Base-by-base conservation (phyloP, 2,113 vertebrate genomes). In the Felis chaus region DNA sequence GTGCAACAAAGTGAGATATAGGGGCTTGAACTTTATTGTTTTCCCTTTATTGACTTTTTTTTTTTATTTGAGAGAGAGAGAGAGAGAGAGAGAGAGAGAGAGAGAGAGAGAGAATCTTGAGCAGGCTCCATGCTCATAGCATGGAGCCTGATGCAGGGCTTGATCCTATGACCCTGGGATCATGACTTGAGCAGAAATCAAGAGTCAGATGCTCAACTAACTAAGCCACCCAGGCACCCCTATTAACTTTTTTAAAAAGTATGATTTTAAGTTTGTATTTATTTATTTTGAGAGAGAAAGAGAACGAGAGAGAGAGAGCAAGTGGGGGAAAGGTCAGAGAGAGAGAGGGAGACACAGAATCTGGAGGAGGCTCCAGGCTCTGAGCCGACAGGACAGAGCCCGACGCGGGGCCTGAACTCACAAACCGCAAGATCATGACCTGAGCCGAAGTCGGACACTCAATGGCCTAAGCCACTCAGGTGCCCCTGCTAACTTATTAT, bases 391-490 rank as follows among this genome's bases (percentile, higher is more conserved):
- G 65, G 29, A 27, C 21, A 39, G 11, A 41, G 71, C 71, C 12
- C 3, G 12, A 41, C 0, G 6, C 1, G 0, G 71, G 39, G 71
- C 71, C 41, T 11, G 1, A 15, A 41, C 39, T 23, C 39, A 41
- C 5, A 3, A 41, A 55, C 39, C 71, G 21, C 1, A 0, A 12
- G 39, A 74, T 27, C 39, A 3, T 3, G 12, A 27, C 12, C 36
- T 39, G 36, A 73, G 69, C 19, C 9, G n/a, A 73, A 45, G 69
- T n/a, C 69, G 39, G 69, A 39, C 2, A 4, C n/a, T 36, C 39
- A 23, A 73, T 19, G 19, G 0, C 25, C 71, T 74, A 39, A 74
- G 39, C 23, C 71, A 74, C 12, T 13, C 23, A 74, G 71, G 36
- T 1, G 5, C 23, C 16, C 53, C 53, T 55, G 15, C 18, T 55